Evolutionary conservation across 2,797 vertebrate species (phyloP).

Genomic region (Malurus splendens): DNA sequence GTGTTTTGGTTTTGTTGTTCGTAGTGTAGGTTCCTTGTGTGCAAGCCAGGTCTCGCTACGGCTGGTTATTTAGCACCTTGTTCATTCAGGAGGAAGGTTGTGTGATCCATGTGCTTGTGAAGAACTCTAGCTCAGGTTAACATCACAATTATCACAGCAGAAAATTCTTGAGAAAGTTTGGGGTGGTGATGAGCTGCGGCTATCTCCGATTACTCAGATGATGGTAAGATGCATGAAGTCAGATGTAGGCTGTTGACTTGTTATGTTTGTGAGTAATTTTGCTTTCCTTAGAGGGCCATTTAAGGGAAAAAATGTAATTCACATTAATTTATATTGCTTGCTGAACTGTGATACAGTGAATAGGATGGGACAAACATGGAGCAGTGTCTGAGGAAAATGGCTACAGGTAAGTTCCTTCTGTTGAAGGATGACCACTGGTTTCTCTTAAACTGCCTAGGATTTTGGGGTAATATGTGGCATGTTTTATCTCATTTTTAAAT

Average conservation of each 20-base stretch:
- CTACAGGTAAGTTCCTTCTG: not conserved
- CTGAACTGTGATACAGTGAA: not conserved
- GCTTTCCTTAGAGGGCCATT: not conserved
- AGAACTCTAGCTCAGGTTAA: not conserved
- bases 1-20: constrained; percentile 47
- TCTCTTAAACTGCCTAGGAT: not conserved
- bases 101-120: not conserved
- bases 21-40: constrained; percentile 10
- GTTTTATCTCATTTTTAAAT: not conserved
- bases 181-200: not conserved
- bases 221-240: constrained; percentile 20
- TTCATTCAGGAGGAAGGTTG: constrained; percentile 2
- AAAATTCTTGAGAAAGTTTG: not conserved
- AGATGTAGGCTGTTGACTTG: not conserved
- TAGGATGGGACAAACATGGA: rapidly evolving
- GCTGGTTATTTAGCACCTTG: constrained; percentile 21
- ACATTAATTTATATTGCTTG: not conserved
- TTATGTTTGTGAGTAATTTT: not conserved
- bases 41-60: constrained; percentile 44
- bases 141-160: not conserved
- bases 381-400: not conserved
- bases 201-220: not conserved
- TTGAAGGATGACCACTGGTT: not conserved
- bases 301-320: not conserved
- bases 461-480: not conserved